phyloP scores from a whole-genome alignment of 1,140 invertebrate genomes.

The Gonioctena quinquepunctata region DNA sequence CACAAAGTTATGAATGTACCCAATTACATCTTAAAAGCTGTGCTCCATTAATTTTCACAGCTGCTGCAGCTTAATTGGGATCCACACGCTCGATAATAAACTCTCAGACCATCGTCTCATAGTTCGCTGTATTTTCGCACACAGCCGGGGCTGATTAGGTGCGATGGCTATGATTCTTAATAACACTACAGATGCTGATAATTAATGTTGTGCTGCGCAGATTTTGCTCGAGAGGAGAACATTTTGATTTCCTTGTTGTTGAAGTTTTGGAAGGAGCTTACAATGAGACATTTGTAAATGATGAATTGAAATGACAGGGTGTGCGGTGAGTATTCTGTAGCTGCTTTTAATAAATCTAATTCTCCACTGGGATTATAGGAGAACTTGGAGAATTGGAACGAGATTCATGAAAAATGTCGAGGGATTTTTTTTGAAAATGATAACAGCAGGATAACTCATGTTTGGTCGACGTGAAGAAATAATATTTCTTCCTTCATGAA shows the following conservation, averaged over 20 bases:
- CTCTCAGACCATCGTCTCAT: constrained; percentile 36
- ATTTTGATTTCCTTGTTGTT: background rate
- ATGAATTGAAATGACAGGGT: no score
- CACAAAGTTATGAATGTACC: constrained; percentile 64
- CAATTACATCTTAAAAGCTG: constrained; percentile 71
- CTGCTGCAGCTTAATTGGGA: constrained; percentile 69
- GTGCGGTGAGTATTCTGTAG: no score
- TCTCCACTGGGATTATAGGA: no score
- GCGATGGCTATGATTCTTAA: constrained; percentile 27
- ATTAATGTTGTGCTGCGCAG: background rate
- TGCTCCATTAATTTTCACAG: constrained; percentile 71
- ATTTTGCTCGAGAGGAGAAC: background rate
- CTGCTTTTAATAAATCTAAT: no score
- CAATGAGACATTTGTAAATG: no score
- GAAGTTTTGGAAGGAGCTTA: no score
- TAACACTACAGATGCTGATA: constrained; percentile 23
- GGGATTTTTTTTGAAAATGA: no score
- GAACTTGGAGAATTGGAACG: no score
- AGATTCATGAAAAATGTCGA: no score
- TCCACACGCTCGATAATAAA: constrained; percentile 65
- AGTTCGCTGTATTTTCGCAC: constrained; percentile 33
- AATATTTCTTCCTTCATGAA: no score
- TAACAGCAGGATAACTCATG: no score
- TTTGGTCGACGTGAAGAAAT: no score
- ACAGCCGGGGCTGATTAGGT: constrained; percentile 36